Conservation (phyloP, 2,888 invertebrate species). For the Tetragonisca angustula region DNA sequence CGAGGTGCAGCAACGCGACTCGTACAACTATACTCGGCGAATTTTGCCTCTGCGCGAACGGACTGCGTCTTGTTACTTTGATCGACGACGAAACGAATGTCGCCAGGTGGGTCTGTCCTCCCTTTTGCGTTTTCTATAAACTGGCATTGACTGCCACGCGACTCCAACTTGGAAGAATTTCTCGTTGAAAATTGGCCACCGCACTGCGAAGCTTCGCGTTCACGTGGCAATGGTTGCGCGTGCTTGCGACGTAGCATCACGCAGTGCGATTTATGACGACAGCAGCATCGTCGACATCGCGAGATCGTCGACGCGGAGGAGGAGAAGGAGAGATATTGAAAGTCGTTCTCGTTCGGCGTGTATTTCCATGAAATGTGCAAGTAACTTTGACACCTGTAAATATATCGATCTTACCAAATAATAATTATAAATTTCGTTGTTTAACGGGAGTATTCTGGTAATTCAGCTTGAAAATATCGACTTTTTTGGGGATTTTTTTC, state of each 20-base stretch:
- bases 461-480: too few relatives aligned
- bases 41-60: too few relatives aligned
- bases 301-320: background rate
- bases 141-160: background rate
- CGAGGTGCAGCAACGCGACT: background rate
- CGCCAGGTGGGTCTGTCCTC: background rate
- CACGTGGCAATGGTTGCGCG: too few relatives aligned
- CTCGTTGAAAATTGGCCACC: background rate
- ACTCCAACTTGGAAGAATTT: background rate
- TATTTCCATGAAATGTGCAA: background rate
- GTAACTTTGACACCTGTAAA: constrained; percentile 15
- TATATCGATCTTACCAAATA: background rate
- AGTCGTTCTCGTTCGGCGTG: background rate
- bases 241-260: background rate
- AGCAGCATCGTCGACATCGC: background rate
- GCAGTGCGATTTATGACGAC: background rate
- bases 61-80: background rate
- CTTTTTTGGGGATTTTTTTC: too few relatives aligned
- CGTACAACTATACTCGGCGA: background rate
- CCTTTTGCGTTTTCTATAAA: background rate
- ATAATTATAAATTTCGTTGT: too few relatives aligned
- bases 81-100: background rate
- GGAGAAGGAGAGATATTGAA: background rate
- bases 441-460: too few relatives aligned
- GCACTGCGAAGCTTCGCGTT: background rate